Evolutionary conservation across 2,888 invertebrate genomes (phyloP).

Genomic region (Caenorhabditis sp.): DNA sequence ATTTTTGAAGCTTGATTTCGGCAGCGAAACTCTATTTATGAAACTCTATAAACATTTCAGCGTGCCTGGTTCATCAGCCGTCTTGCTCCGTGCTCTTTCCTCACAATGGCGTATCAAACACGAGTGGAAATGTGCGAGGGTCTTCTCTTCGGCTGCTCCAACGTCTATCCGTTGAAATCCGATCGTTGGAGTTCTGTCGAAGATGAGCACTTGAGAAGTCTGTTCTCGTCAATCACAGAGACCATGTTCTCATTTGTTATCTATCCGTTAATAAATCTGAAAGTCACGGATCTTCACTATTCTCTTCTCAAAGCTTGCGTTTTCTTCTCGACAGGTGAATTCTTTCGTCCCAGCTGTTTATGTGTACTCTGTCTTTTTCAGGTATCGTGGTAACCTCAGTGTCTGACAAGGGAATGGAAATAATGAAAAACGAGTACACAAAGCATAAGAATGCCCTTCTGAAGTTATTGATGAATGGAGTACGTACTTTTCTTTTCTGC

Average conservation of each 20-base stretch:
- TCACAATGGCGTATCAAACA: slow-evolving; percentile 67
- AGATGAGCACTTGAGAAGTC: slow-evolving; percentile 41
- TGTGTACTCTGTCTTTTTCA: too few relatives aligned
- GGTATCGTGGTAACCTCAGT: slow-evolving; percentile 37
- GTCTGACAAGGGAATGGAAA: slow-evolving; percentile 48
- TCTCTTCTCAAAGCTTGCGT: slow-evolving; percentile 68
- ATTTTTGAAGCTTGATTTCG: too few relatives aligned
- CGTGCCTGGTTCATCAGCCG: slow-evolving; percentile 67
- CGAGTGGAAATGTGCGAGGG: slow-evolving; percentile 66
- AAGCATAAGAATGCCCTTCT: slow-evolving; percentile 59
- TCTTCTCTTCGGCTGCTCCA: slow-evolving; percentile 67
- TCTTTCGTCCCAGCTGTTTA: too few relatives aligned
- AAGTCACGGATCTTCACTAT: slow-evolving; percentile 64
- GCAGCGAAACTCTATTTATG: not conserved
- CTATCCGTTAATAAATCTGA: slow-evolving; percentile 65
- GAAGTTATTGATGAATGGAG: slow-evolving; percentile 60
- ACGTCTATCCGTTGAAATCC: slow-evolving; percentile 68
- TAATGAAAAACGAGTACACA: slow-evolving; percentile 56
- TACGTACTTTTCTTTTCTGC: slow-evolving; percentile 15
- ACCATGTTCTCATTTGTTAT: slow-evolving; percentile 65
- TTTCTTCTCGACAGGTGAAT: slow-evolving; percentile 67
- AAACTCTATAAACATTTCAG: slow-evolving; percentile 32
- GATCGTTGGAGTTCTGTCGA: slow-evolving; percentile 54
- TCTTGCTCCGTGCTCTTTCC: slow-evolving; percentile 63
- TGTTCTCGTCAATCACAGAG: slow-evolving; percentile 57